Evolutionary conservation across 2,797 vertebrate genomes (phyloP), one percentile per base, ranked within the genome.

Genomic region (Falco cherrug): DNA sequence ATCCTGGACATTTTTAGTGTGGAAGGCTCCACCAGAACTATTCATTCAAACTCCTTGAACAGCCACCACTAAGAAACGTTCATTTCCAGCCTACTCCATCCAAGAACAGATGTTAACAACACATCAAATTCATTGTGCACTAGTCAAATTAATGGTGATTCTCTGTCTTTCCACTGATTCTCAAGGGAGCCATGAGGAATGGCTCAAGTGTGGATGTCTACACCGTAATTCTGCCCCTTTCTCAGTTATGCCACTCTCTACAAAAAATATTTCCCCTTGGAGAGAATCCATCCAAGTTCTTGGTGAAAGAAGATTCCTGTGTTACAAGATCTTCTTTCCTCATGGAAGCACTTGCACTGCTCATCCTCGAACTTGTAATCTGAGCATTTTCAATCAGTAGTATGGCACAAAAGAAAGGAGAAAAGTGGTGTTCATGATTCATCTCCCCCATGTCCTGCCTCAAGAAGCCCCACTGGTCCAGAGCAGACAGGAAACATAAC

Each of bases 121-220:
- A 41, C 0, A 1, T 16, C 26, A 33, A 24, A 43, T 48, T 29
- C 51, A 53, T 16, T 79, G 26, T 19, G 4, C 3, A 9, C 7
- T 68, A 7, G 2, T 16, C 68, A 68, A 64, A 59, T 65, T 48
- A 48, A 37, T 12, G 26, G 21, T 41, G 37, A 25, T 39, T 43
- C 14, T 67, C 56, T 69, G 13, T 25, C n/a, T 75, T 75, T 47
- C 45, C 26, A 37, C 11, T 25, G 26, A 50, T 39, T 84, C 48
- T 50, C 41, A 37, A 37, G 37, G 37, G 21, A 82, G 21, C 4
- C 22, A 56, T 1, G 6, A 61, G 51, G 20, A 80, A 56, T 0
- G 0, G 29, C 8, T 57, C 24, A 19, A 39, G 7, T 28, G 31
- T 50, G 24, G 45, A 31, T 39, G 31, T 31, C 21, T 37, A 26